These are phyloP conservation scores for Syngnathus typhle DNA, from an alignment of 2,113 vertebrate genomes.

Conservation along the genomic window DNA sequence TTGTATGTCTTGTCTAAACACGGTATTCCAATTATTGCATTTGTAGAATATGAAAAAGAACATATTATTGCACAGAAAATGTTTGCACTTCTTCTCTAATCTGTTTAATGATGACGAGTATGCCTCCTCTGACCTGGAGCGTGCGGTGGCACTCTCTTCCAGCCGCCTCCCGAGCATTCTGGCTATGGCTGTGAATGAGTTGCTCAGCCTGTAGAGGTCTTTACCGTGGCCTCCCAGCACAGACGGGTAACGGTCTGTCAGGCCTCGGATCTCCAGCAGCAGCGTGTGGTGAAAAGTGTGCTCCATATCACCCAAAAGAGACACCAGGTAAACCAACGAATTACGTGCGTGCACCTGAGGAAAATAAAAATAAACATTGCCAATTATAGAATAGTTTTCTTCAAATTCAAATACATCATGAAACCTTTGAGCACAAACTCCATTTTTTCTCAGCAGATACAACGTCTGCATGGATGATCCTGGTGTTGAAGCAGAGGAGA, in stretches of 20 bases:
- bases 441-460: not conserved
- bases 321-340: constrained; percentile 81
- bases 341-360: constrained; percentile 76
- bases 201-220: constrained; percentile 91
- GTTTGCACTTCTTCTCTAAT: not conserved
- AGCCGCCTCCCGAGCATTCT: constrained; percentile 76
- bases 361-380: not conserved
- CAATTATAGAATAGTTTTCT: not conserved
- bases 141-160: constrained; percentile 26
- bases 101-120: not conserved
- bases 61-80: too few relatives aligned
- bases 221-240: constrained; percentile 79
- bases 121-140: constrained; percentile 69
- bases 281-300: constrained; percentile 86
- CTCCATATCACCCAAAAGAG: constrained; percentile 82
- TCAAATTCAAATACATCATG: not conserved
- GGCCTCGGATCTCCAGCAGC: constrained; percentile 83
- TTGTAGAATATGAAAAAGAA: too few relatives aligned
- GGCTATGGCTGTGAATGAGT: constrained; percentile 87
- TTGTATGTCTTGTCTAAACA: too few relatives aligned
- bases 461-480: not conserved
- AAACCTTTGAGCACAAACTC: not conserved
- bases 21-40: too few relatives aligned
- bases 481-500: too few relatives aligned
- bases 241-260: constrained; percentile 76